Evolutionary conservation across 2,888 invertebrate genomes (phyloP).

Genomic region (Helicoverpa assulta): DNA sequence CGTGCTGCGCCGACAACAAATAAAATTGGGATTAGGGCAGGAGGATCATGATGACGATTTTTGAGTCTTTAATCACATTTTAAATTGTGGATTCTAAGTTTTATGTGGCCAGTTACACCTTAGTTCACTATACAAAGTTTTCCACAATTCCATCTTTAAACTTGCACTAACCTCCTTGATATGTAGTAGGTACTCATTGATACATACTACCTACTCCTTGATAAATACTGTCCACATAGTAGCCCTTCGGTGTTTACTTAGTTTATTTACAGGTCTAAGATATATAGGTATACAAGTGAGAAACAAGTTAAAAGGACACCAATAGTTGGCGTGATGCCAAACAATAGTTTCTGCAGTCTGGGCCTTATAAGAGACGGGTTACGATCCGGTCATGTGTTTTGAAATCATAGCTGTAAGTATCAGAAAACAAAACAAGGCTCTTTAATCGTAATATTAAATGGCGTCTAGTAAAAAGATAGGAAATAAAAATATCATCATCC

Average conservation of each 20-base stretch:
- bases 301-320: slow-evolving; percentile 75
- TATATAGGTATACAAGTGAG: slow-evolving; percentile 61
- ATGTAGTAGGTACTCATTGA: too few species aligned
- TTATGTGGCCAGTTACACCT: too few species aligned
- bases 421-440: not conserved
- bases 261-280: slow-evolving; percentile 45
- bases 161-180: not conserved
- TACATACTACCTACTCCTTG: too few species aligned
- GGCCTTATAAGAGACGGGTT: slow-evolving; percentile 50
- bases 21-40: too few species aligned
- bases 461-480: too few species aligned
- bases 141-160: not conserved
- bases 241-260: not conserved
- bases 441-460: too few species aligned
- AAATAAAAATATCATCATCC: too few species aligned
- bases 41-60: too few species aligned
- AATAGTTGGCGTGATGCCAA: slow-evolving; percentile 80
- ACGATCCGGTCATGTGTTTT: slow-evolving; percentile 37
- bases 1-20: too few species aligned
- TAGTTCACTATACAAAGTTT: not conserved
- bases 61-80: too few species aligned
- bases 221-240: not conserved
- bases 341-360: slow-evolving; percentile 56
- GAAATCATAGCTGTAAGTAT: not conserved
- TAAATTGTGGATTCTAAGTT: too few species aligned